Conservation (phyloP, 2,113 vertebrate species). For the Pterocles burchelli region DNA sequence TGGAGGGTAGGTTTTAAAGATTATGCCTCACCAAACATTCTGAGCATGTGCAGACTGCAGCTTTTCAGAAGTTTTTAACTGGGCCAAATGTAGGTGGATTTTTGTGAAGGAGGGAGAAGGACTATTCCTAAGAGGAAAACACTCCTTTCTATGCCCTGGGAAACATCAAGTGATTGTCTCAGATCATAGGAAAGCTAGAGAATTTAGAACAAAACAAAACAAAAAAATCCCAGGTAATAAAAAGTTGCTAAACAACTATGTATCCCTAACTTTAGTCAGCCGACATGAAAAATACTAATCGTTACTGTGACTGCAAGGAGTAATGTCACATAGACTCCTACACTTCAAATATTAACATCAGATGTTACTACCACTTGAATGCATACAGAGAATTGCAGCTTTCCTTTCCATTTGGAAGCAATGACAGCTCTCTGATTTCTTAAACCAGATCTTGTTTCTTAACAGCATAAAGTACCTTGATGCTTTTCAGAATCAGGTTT, state of each 20-base stretch:
- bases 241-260: not conserved
- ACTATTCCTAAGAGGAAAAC: constrained; percentile 13
- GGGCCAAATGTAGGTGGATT: constrained; percentile 57
- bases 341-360: not conserved
- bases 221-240: not conserved
- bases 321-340: not conserved
- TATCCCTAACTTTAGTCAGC: not conserved
- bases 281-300: not conserved
- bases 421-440: not conserved
- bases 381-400: not conserved
- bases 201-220: not conserved
- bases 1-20: not conserved
- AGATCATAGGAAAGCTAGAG: not conserved
- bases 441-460: not conserved
- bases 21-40: not conserved
- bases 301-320: not conserved
- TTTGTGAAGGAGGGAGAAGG: constrained; percentile 30
- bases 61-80: constrained; percentile 35
- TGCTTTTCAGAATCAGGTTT: not conserved
- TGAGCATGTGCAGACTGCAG: not conserved
- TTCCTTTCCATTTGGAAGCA: not conserved
- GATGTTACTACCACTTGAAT: not conserved
- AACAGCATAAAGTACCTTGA: not conserved
- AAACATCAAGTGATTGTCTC: constrained; percentile 6
- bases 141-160: constrained; percentile 10